Conservation (phyloP, 2,113 vertebrate species). For the Corythornis vintsioides region DNA sequence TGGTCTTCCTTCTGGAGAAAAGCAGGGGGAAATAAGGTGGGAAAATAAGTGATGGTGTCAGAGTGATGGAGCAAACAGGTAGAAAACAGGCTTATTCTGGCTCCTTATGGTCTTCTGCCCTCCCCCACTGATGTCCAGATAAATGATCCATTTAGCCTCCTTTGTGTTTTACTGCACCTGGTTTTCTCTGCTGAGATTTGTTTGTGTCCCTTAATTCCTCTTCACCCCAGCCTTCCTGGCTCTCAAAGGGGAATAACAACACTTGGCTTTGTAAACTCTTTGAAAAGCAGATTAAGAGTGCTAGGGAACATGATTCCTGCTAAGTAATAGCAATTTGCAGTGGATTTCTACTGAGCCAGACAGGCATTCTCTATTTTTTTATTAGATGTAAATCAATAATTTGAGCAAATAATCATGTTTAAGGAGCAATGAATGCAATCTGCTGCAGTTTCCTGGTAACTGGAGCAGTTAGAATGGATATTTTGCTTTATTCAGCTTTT, state of each 20-base stretch:
- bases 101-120: not conserved
- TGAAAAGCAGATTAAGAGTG: not conserved
- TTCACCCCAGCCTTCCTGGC: not conserved
- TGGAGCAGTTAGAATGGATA: not conserved
- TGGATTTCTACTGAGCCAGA: not conserved
- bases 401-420: not conserved
- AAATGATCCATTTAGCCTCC: not conserved
- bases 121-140: not conserved
- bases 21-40: not conserved
- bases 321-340: not conserved
- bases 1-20: slow-evolving; percentile 47
- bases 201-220: not conserved
- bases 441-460: not conserved
- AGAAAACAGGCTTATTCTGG: not conserved
- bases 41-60: not conserved
- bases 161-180: not conserved
- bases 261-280: not conserved
- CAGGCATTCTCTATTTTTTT: not conserved
- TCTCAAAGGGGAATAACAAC: not conserved
- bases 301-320: not conserved
- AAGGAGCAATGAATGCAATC: not conserved
- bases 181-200: not conserved
- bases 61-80: not conserved
- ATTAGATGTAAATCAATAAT: not conserved
- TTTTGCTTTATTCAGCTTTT: not conserved